phyloP scores from a whole-genome alignment of 2,888 invertebrate species.

The Lasius fuliginosus region DNA sequence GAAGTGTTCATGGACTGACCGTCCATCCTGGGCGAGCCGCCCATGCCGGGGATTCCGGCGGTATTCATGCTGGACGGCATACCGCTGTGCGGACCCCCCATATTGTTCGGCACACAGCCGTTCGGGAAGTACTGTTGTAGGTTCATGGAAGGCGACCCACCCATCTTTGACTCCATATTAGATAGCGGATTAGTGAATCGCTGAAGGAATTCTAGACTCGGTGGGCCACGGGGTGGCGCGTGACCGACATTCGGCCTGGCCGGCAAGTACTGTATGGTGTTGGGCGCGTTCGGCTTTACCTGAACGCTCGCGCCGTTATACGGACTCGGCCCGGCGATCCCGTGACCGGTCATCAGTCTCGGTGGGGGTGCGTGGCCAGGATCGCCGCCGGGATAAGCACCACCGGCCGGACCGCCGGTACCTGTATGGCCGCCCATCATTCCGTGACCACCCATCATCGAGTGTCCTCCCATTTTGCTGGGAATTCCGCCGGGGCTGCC shows the following conservation, averaged over 20 bases:
- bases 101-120: conserved; percentile 88
- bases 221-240: conserved; percentile 91
- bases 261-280: conserved; percentile 99
- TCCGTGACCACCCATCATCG: conserved; percentile 83
- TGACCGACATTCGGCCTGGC: conserved; percentile 95
- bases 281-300: conserved; percentile 98
- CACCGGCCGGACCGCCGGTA: conserved; percentile 86
- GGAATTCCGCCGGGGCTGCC: conserved; percentile 83
- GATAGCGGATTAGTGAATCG: conserved; percentile 95
- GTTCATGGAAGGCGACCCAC: conserved; percentile 87
- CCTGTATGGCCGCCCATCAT: conserved; percentile 81
- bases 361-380: conserved; percentile 87
- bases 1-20: conserved; percentile 87
- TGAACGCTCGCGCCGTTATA: conserved; percentile 93
- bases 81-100: conserved; percentile 86
- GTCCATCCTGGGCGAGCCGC: conserved; percentile 83
- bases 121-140: conserved; percentile 92
- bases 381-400: conserved; percentile 88
- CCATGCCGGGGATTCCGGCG: conserved; percentile 84
- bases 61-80: conserved; percentile 86
- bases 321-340: conserved; percentile 86
- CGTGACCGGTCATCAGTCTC: conserved; percentile 81
- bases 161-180: conserved; percentile 91
- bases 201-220: conserved; percentile 96
- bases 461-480: conserved; percentile 81